These are phyloP conservation scores for Aplysina aerophoba DNA, from an alignment of 37 sponge, comb jelly and placozoan species.

Conservation along the genomic window DNA sequence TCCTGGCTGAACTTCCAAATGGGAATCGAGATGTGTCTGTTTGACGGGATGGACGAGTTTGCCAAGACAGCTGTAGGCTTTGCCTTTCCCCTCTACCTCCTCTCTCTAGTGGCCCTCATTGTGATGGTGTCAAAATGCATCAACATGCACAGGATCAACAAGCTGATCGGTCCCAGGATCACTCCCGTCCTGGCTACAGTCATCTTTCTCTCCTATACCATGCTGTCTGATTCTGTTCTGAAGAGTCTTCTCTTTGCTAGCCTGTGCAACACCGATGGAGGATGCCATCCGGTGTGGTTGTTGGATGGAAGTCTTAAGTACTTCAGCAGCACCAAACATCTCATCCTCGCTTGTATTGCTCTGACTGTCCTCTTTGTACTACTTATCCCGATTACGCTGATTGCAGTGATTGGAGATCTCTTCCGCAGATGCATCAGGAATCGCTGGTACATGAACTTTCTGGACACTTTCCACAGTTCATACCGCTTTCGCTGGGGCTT, in stretches of 20 bases:
- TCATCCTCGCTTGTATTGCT: background rate
- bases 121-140: background rate
- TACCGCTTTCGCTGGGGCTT: constrained; percentile 28
- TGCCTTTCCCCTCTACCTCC: constrained; percentile 53
- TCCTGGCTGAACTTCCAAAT: constrained; percentile 47
- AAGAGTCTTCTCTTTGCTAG: background rate
- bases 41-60: constrained; percentile 33
- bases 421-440: constrained; percentile 6
- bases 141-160: constrained; percentile 20
- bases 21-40: constrained; percentile 50
- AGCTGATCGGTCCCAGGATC: constrained; percentile 15
- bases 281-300: background rate
- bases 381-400: constrained; percentile 29
- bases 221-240: background rate
- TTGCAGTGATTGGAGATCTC: background rate
- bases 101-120: constrained; percentile 12
- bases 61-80: constrained; percentile 37
- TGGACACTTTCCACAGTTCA: constrained; percentile 21
- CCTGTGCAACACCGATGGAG: background rate
- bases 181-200: constrained; percentile 45
- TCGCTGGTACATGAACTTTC: constrained; percentile 30
- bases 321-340: too few relatives aligned
- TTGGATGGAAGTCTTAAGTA: too few relatives aligned
- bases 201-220: constrained; percentile 33
- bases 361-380: background rate